Evolutionary conservation across 92 coral and sea anemone species (phyloP), one percentile per base, ranked within the genome.

Genomic region (Actinernus sp.): DNA sequence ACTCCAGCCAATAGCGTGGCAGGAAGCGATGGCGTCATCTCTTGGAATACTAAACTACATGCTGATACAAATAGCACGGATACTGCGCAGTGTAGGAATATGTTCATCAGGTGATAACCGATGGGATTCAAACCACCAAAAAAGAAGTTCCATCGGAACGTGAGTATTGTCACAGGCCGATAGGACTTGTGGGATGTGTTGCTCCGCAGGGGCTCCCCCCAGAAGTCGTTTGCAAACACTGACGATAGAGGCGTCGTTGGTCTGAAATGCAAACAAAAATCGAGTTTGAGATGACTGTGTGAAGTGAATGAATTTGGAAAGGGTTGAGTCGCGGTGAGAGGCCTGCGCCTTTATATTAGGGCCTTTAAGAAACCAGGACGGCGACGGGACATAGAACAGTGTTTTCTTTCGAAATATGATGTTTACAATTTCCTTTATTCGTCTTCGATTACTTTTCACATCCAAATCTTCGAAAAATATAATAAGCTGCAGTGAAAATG

Each of bases 161-260:
- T 88, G 0, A 92, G 48, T 51, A 88, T 59, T 9, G 90, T 87
- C 11, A 83, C 34, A 4, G 97, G 97, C 17, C 97, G 79, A 55
- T 78, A 92, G 3, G 97, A 92, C 80, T 92, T 83, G 78, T 92
- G 97, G 19, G 95, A 83, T 3, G 50, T 26, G 32, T 79, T 82
- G 13, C 94, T 83, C 47, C 58, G 29, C 17, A 92, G 33, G 17
- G 97, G 90, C 14, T 84, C 49, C 34, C 97, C 97, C 94, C 97
- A 92, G 56, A 83, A 92, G 57, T 92, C 97, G 37, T 92, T 69
- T 8, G 34, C 16, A 66, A 92, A 83, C 57, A 88, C 61, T 19
- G 66, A 71, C 28, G 80, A 38, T 1, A 92, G 78, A 7, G 91
- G 91, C 16, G 85, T 55, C 2, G 82, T 19, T 19, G 91, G 74